Evolutionary conservation across 1,140 invertebrate species (phyloP).

Genomic region (Bombus ignitus): DNA sequence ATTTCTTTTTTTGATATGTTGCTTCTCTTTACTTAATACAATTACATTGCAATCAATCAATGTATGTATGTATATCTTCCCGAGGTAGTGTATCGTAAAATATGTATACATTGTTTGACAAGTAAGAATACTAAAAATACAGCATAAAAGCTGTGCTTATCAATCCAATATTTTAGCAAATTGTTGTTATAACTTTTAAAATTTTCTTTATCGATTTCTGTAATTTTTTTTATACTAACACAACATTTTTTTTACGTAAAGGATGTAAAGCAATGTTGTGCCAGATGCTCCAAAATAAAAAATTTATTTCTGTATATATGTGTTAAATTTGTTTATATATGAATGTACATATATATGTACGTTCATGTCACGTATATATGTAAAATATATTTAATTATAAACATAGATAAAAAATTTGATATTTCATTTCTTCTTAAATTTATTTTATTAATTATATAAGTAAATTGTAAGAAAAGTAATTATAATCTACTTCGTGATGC

Average conservation of each 20-base stretch:
- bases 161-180: conserved; percentile 55
- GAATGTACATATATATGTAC: neutral
- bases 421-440: neutral
- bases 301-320: conserved; percentile 75
- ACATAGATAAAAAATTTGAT: neutral
- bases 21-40: conserved; percentile 65
- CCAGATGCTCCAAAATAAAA: conserved; percentile 79
- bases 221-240: conserved; percentile 42
- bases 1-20: conserved; percentile 72
- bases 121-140: neutral
- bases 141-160: neutral
- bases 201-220: conserved; percentile 51
- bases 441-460: neutral
- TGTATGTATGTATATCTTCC: conserved; percentile 70
- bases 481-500: too few relatives aligned
- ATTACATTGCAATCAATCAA: conserved; percentile 61
- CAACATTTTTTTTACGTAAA: conserved; percentile 72
- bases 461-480: neutral
- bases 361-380: neutral
- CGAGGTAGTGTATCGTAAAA: conserved; percentile 44
- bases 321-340: conserved; percentile 2
- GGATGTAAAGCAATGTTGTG: conserved; percentile 75
- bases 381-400: neutral
- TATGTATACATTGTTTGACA: neutral
- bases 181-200: conserved; percentile 40